phyloP scores from a whole-genome alignment of 2,888 invertebrate species.

The Noctuana brunneofusca region DNA sequence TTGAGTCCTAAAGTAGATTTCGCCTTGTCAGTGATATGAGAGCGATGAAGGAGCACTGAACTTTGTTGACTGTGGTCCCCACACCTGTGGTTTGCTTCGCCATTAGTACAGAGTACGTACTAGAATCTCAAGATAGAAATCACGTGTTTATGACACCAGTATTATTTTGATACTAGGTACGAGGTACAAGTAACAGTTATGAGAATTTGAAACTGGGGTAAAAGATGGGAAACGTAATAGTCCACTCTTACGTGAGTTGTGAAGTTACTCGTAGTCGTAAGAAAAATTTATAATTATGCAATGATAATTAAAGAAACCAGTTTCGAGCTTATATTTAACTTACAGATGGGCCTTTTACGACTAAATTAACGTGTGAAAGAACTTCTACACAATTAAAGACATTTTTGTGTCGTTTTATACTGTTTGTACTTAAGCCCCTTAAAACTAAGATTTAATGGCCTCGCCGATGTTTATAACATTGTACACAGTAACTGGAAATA shows the following conservation, averaged over 20 bases:
- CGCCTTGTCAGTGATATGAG: constrained; percentile 48
- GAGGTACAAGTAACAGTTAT: constrained; percentile 33
- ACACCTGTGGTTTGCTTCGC: constrained; percentile 74
- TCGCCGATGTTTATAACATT: constrained; percentile 18
- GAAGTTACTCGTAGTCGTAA: constrained; percentile 13
- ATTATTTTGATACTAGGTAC: constrained; percentile 47
- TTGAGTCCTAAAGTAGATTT: constrained; percentile 54
- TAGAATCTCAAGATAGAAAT: constrained; percentile 65
- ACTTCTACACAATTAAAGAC: background rate
- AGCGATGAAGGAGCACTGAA: constrained; percentile 73
- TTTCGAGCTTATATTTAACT: constrained; percentile 1
- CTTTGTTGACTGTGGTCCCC: constrained; percentile 71
- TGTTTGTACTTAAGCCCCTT: constrained; percentile 9
- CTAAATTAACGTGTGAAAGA: constrained; percentile 8
- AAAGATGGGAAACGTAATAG: constrained; percentile 41
- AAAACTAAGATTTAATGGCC: constrained; percentile 25
- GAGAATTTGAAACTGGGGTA: constrained; percentile 39
- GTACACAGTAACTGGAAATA: constrained; percentile 20
- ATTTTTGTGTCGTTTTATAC: constrained; percentile 20
- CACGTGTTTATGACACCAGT: constrained; percentile 56
- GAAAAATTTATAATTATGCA: constrained; percentile 11
- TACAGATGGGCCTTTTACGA: constrained; percentile 4
- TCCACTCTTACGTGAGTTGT: constrained; percentile 23
- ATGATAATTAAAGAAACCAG: constrained; percentile 16
- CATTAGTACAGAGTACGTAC: constrained; percentile 72